Percentiles rank a stretch among this genome's conserved stretches.
These are phyloP conservation scores for Spilarctia lutea DNA, from an alignment of 2,888 invertebrate genomes.

Conservation along the genomic window DNA sequence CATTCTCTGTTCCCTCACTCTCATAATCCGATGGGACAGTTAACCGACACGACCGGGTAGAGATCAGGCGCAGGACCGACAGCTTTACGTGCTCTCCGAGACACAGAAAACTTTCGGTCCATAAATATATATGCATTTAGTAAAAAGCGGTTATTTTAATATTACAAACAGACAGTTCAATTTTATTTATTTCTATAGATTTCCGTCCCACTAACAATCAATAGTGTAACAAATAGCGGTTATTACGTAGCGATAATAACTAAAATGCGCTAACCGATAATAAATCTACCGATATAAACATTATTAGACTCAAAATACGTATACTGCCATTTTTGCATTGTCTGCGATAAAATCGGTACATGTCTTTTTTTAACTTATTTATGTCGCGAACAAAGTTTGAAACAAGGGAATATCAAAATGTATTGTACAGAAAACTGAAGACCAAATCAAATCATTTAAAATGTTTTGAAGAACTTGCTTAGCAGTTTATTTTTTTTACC, in stretches of 20 bases:
- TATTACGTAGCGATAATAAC: slow-evolving; percentile 40
- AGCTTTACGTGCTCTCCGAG: too few species aligned
- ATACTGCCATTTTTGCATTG: slow-evolving; percentile 43
- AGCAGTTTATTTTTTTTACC: too few species aligned
- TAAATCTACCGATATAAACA: slow-evolving; percentile 42
- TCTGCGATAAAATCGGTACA: slow-evolving; percentile 38
- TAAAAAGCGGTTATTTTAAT: too few species aligned
- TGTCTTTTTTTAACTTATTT: slow-evolving; percentile 41
- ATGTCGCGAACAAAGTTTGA: slow-evolving; percentile 30
- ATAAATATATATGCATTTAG: too few species aligned
- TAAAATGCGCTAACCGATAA: slow-evolving; percentile 37
- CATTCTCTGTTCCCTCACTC: too few species aligned
- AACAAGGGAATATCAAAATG: neutral
- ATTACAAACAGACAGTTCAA: too few species aligned
- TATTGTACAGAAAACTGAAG: neutral
- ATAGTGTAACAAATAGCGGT: slow-evolving; percentile 27
- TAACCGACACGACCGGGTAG: too few species aligned
- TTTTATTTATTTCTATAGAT: neutral
- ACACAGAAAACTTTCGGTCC: too few species aligned
- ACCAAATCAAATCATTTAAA: too few species aligned
- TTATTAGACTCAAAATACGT: slow-evolving; percentile 29
- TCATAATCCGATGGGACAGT: too few species aligned
- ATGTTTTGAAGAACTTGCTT: too few species aligned
- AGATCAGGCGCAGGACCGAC: too few species aligned
- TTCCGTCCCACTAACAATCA: slow-evolving; percentile 17